Evolutionary conservation across 2,113 vertebrate species (phyloP).

Genomic region (Epinephelus cyanopodus): DNA sequence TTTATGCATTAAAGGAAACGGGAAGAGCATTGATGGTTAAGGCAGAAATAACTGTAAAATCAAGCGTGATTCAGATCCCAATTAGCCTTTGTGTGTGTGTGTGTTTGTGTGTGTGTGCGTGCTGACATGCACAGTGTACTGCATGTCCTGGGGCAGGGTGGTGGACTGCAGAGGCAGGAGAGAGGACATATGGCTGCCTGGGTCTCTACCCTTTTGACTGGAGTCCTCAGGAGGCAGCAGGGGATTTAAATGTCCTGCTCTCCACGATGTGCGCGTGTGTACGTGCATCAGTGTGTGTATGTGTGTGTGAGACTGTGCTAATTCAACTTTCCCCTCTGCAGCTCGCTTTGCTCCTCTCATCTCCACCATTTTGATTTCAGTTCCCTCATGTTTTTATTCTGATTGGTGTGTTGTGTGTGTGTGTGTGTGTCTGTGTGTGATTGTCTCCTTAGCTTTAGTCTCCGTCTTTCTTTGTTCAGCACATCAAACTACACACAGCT

Average conservation of each 20-base stretch:
- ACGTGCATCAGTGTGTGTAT: background rate
- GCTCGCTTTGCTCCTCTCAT: conserved; percentile 29
- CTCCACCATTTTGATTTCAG: conserved; percentile 60
- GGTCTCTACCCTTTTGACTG: conserved; percentile 52
- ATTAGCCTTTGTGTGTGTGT: conserved; percentile 24
- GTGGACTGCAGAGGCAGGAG: conserved; percentile 55
- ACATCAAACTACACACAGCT: background rate
- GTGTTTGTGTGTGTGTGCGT: background rate
- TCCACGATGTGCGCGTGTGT: conserved; percentile 2
- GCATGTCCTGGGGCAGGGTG: conserved; percentile 56
- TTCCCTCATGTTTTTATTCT: conserved; percentile 24
- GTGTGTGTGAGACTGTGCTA: conserved; percentile 10
- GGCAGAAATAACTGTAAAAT: conserved; percentile 11
- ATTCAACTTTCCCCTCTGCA: conserved; percentile 44
- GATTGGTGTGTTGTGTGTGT: conserved; percentile 7
- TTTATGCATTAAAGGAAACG: conserved; percentile 17
- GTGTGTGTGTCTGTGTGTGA: conserved; percentile 4
- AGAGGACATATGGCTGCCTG: conserved; percentile 70
- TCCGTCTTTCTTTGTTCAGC: background rate
- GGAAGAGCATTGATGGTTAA: conserved; percentile 15
- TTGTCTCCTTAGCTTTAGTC: conserved; percentile 6
- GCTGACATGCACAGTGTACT: conserved; percentile 26
- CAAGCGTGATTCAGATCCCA: conserved; percentile 40
- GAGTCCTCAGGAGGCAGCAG: conserved; percentile 41
- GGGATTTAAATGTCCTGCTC: conserved; percentile 42